Percentiles rank a stretch among this genome's conserved stretches.
These are phyloP conservation scores for Raja brachyura DNA, from an alignment of 2,113 vertebrate genomes.

Conservation along the genomic window DNA sequence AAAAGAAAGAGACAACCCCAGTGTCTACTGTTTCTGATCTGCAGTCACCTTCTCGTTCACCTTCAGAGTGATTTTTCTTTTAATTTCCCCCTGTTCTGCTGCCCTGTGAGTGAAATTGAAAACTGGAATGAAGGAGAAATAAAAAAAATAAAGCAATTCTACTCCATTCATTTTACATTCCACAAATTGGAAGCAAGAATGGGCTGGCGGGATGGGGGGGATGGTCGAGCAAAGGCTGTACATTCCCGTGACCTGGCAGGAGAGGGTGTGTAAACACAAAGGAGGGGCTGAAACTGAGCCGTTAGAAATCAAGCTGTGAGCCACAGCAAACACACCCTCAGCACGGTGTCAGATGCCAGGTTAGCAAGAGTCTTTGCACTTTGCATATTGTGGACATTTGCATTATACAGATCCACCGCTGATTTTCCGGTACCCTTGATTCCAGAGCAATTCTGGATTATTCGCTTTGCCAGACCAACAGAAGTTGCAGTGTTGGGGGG, in stretches of 20 bases:
- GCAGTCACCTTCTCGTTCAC: constrained; percentile 16
- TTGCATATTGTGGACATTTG: too few species aligned
- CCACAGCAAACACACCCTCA: too few species aligned
- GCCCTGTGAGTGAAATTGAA: not conserved
- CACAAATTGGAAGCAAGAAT: not conserved
- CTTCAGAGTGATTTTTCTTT: not conserved
- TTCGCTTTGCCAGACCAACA: too few species aligned
- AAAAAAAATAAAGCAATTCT: not conserved
- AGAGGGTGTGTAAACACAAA: not conserved
- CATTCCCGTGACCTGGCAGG: not conserved
- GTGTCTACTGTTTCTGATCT: not conserved
- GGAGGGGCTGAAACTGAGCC: too few species aligned
- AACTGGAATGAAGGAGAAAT: not conserved
- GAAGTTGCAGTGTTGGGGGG: too few species aligned
- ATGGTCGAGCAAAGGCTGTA: not conserved
- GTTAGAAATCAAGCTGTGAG: too few species aligned
- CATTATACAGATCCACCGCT: too few species aligned
- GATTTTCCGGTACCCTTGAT: too few species aligned
- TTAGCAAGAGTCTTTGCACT: too few species aligned
- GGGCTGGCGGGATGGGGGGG: too few species aligned
- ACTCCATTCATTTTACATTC: not conserved
- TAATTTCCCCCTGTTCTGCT: not conserved
- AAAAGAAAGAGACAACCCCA: not conserved
- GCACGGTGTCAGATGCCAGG: too few species aligned
- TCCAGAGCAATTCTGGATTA: too few species aligned